These are phyloP conservation scores for Empidonax traillii DNA, from an alignment of 2,113 vertebrate genomes.

Conservation along the genomic window DNA sequence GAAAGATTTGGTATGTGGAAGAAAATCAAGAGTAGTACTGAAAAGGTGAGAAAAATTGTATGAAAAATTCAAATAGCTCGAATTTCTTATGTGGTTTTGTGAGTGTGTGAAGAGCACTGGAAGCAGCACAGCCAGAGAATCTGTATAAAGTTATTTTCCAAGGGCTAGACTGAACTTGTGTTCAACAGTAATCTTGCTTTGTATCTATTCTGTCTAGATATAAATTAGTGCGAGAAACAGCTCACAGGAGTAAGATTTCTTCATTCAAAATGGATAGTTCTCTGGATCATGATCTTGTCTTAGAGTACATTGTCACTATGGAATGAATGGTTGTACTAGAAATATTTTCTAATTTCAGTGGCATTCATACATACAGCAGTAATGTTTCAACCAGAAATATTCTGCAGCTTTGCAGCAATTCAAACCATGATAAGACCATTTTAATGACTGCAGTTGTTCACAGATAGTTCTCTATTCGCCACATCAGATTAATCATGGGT, in stretches of 20 bases:
- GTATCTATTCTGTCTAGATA: neutral
- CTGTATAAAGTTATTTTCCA: neutral
- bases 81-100: neutral
- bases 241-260: neutral
- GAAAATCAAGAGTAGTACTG: neutral
- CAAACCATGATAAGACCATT: neutral
- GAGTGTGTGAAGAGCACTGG: neutral
- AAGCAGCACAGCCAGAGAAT: neutral
- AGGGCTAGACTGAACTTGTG: neutral
- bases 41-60: neutral
- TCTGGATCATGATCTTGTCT: neutral
- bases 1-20: neutral
- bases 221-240: neutral
- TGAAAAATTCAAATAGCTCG: neutral
- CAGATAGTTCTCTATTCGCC: neutral
- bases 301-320: neutral
- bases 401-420: neutral
- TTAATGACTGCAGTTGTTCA: neutral
- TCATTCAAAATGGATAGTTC: neutral
- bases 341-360: neutral
- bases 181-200: neutral
- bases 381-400: neutral
- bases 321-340: neutral
- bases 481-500: neutral
- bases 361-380: neutral